Conservation (phyloP, 1,140 invertebrate species). For the Daktulosphaira vitifoliae region DNA sequence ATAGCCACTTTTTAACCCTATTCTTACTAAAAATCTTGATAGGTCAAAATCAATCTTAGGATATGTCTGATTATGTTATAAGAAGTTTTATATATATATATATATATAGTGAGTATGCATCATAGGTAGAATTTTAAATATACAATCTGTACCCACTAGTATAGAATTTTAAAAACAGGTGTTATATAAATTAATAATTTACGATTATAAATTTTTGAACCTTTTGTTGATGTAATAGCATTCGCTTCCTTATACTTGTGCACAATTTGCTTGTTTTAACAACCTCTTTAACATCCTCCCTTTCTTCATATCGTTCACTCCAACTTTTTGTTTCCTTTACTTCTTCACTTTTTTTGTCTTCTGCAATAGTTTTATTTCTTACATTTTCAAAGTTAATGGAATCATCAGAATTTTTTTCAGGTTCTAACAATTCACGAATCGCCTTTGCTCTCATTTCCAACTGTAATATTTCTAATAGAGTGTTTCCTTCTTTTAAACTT, state of each 20-base stretch:
- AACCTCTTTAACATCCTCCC: constrained; percentile 39
- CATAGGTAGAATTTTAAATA: no score
- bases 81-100: no score
- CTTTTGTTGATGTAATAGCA: constrained; percentile 33
- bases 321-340: constrained; percentile 31
- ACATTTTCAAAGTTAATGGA: background rate
- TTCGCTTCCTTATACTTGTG: constrained; percentile 38
- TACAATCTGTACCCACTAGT: no score
- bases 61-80: no score
- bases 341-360: constrained; percentile 1
- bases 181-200: no score
- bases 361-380: constrained; percentile 8
- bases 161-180: no score
- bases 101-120: no score
- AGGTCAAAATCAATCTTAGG: no score
- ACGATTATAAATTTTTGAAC: background rate
- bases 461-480: constrained; percentile 47
- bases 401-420: constrained; percentile 10
- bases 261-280: constrained; percentile 39
- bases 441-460: constrained; percentile 50
- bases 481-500: constrained; percentile 46
- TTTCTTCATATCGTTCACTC: constrained; percentile 39
- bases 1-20: no score
- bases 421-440: constrained; percentile 46
- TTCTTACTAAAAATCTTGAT: no score